Evolutionary conservation across 64 coral and sea anemone genomes (phyloP), one percentile per base, ranked within the genome.

Genomic region (Actinia tenebrosa): DNA sequence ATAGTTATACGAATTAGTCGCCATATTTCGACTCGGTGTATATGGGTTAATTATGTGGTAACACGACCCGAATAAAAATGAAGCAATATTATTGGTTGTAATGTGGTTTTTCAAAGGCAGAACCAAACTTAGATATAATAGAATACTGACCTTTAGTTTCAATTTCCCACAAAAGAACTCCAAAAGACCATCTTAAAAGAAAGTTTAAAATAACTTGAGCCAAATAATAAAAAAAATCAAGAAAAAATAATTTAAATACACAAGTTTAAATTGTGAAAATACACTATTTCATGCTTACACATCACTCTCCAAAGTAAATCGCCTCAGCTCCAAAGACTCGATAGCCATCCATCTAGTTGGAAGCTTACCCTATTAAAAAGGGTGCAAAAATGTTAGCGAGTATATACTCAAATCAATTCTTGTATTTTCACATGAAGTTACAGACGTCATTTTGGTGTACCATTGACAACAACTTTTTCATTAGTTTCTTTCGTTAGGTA

Each of bases 341-440:
- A 94, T 94, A 4, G 92, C 92, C 92, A 94, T 94, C 92, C 92
- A 94, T 91, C 89, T 94, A 10, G 90, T 80, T 4, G 92, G 92
- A 80, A 94, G 89, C 83, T 88, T 88, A 20, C 91, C 91, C 91
- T 92, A 64, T 26, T 75, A 75, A 30, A 75, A 75, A 30, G 10
- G 20, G 13, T 11, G 7, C 10, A 2, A 14, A 66, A 9, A 23
- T 43, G 27, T 30, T 10, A 75, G 7, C 10, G 7, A 14, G 9
- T 30, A 3, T 30, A 11, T 58, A 3, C 10, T 55, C 5, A 55
- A 55, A 0, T 11, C 53, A 64, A 18, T 64, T 45, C 7, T 18
- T 16, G 43, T 30, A 81, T 10, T 14, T 81, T 6, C 8, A 30
- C 22, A 19, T 64, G 11, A 37, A 1, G 23, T 64, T 3, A 16